Conservation (phyloP, 2,113 vertebrate species). For the Aviceda subcristata region DNA sequence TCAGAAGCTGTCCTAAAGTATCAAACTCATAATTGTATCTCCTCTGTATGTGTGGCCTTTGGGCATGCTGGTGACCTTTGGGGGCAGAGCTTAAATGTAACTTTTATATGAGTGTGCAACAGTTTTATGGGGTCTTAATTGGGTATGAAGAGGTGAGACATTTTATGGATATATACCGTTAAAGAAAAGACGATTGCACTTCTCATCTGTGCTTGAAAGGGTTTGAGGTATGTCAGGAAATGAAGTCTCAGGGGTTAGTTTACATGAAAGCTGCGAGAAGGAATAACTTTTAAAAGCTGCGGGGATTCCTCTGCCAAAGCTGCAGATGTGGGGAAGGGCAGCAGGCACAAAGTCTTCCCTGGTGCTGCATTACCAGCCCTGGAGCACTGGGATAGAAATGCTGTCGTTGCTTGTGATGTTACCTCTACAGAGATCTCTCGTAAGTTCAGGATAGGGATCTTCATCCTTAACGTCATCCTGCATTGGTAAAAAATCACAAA, state of each 20-base stretch:
- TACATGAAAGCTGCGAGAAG: background rate
- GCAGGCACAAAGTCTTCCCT: background rate
- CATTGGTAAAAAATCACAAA: background rate
- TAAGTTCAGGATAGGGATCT: background rate
- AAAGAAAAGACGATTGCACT: background rate
- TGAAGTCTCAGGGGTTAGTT: background rate
- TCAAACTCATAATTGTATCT: background rate
- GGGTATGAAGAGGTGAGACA: background rate
- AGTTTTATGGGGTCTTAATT: background rate
- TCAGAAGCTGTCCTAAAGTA: background rate
- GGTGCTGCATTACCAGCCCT: background rate
- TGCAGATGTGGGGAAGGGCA: background rate
- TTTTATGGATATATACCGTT: background rate
- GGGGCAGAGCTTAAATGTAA: background rate
- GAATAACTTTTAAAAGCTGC: background rate
- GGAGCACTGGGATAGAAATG: background rate
- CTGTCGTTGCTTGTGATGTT: background rate
- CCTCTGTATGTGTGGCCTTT: background rate
- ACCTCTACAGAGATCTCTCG: background rate
- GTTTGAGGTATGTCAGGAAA: background rate
- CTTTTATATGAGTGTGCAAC: background rate
- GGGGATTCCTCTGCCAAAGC: background rate
- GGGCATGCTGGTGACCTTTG: background rate
- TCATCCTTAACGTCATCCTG: background rate
- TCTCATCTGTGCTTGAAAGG: background rate